Base-by-base conservation (phyloP, 2,113 vertebrate species). In the Zapornia atra region DNA sequence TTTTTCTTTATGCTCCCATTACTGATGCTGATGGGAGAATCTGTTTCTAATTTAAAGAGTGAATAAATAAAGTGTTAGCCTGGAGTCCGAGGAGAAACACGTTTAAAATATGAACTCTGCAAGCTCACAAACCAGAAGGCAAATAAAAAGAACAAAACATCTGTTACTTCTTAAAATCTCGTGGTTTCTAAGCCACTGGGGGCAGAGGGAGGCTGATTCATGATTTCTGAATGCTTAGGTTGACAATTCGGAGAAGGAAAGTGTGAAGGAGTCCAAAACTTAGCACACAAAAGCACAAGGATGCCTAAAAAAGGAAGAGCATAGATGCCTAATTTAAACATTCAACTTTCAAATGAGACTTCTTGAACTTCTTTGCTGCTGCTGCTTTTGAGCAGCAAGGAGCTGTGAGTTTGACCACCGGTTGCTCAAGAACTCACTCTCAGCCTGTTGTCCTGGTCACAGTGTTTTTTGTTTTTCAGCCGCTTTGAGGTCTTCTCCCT, bases 291-390 rank as follows among this genome's bases (percentile, higher is more conserved):
- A 95, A 79, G 61, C 61, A 61, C 54, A 36, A 51, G 5, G 2
- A 91, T 96, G 94, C 75, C 96, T 95, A 94, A 96, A 97, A 96
- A 95, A 87, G 90, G 93, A 96, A 96, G 65, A 86, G 53, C 15
- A 26, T 50, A 63, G 82, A 82, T 34, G 68, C n/a, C 36, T 57
- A 85, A 95, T 87, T 92, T 79, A 96, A 95, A 94, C 89, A 92
- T 26, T 71, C 44, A 61, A 14, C 21, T 90, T 91, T 40, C 53
- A 85, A 85, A 82, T 65, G 10, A 82, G 66, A 82, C 13, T 46
- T 79, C 40, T 65, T 85, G 31, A 80, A 85, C 70, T 59, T 42
- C 31, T 64, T 28, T 51, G 1, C 22, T 69, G 69, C 40, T 69
- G 66, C 65, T 86, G 88, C 54, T 94, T 89, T 69, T 61, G 21